Evolutionary conservation across 1,140 invertebrate genomes (phyloP), one percentile per base, ranked within the genome.

Genomic region (Drosophila arawakana): DNA sequence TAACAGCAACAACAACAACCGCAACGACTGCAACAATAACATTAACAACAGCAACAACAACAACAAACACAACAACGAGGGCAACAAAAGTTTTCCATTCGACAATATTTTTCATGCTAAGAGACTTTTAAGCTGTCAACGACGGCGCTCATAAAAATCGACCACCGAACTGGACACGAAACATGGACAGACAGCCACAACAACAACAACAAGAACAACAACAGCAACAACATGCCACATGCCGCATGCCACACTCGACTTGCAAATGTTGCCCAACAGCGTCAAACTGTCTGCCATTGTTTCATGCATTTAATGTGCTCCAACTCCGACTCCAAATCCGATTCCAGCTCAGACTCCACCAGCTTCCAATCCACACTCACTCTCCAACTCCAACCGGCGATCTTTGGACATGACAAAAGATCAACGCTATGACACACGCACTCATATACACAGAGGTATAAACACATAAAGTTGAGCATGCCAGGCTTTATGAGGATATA

Each of bases 81-180:
- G 4, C 66, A 70, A 25, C 67, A 59, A 54, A 70, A 49, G 61
- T 39, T 35, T 43, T 37, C 61, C 59, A 73, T n/a, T 46, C 65
- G 84, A 88, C 80, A 83, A 89, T 83, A 88, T 88, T 88, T 88
- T 89, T 69, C 83, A 80, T 83, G 84, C 84, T 89, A 89, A 88
- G 80, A 88, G 84, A 83, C 83, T 88, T 88, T 88, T 88, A 88
- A 88, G 83, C 84, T 88, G 83, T 88, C 83, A 88, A 75, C 83
- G 67, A 59, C 77, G 80, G 57, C 67, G 83, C 84, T 88, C 83
- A 88, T 88, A 88, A 88, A 88, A 89, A 88, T 88, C 76, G 83
- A 80, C 84, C 83, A 86, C 82, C 82, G 55, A 75, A 67, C 68
- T 47, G 71, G 66, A 47, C 74, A n/a, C 13, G 39, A 67, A 47